Base-by-base conservation (phyloP, 92 coral and sea anemone species). In the Desmophyllum pertusum region DNA sequence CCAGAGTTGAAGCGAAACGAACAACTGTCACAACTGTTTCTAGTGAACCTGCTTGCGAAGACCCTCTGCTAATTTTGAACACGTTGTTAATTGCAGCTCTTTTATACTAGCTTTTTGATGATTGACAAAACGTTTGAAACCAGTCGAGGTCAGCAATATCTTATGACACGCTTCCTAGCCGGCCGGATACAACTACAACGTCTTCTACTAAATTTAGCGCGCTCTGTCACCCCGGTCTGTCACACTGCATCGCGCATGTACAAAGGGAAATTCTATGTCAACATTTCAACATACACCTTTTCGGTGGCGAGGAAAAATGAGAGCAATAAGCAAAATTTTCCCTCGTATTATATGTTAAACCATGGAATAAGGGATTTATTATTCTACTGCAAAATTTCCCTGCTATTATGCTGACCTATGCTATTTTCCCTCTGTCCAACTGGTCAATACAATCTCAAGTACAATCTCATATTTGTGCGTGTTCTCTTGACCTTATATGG, bases 131-230 rank as follows among this genome's bases (percentile, higher is more conserved):
- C 11, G 37, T 27, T 78, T 78, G n/a, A n/a, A n/a, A n/a, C 21
- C 57, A 43, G 83, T 43, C 33, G 73, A 78, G 70, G 59, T 78
- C 83, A 78, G 83, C 83, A 78, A 63, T 78, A 64, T 78, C 7
- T 51, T 70, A 27, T 63, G 40, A 9, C 18, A n/a, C 3, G 11
- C 19, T n/a, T n/a, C n/a, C n/a, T n/a, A n/a, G n/a, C 17, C 3
- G 6, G 10, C 30, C 2, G 29, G 50, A 27, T 15, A 6, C 62
- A 33, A 37, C 2, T 41, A 42, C n/a, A n/a, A n/a, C 74, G 83
- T 78, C 70, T 14, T 19, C 73, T 23, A 11, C 81, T 64, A 78
- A 78, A 42, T 78, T 78, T 78, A 62, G 72, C 45, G 57, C 36
- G n/a, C n/a, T 8, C 11, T 23, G 75, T 70, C 75, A 40, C 75